Base-by-base conservation (phyloP, 37 sponge, comb jelly and placozoan genomes). In the Spongilla lacustris region DNA sequence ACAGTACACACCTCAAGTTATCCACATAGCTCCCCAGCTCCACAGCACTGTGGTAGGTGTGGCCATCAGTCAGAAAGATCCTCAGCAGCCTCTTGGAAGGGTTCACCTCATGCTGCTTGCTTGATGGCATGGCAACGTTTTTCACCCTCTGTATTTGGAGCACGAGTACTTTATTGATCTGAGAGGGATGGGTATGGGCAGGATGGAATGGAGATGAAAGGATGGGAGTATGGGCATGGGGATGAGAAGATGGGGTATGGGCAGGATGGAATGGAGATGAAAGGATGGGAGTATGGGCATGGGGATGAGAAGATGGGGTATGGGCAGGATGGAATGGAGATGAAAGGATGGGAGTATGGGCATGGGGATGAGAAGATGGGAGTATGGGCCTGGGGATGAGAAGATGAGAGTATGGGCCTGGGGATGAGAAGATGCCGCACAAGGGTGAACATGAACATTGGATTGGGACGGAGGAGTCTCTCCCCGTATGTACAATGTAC, bases 11-110 rank as follows among this genome's bases (percentile, higher is more conserved):
- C 88, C 82, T 87, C 13, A 90, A 70, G 31, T 76, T 85, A 0
- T 19, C 13, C 2, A 92, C 58, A 25, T 81, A 38, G 50, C 87
- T 83, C 69, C 84, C 81, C 28, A 85, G 68, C 67, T 95, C 95
- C 28, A 91, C 33, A 41, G 87, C 95, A 89, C 78, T 82, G 35
- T 80, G 30, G 68, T 83, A 33, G 22, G 26, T 50, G 36, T 87
- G 86, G 29, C 95, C 92, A 86, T 95, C 95, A 17, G 95, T 92
- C 48, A 95, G 78, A 11, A 87, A 86, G 12, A 95, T 24, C 36
- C 87, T 66, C 32, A 95, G 78, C 30, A 95, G 76, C 66, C 92
- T 67, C 41, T 50, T 84, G 21, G 50, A 30, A 0, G 81, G 68
- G 0, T 41, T 50, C 14, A 69, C 46, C 36, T 66, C 68, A 30